Evolutionary conservation across 2,888 invertebrate genomes (phyloP).

Genomic region (Petrolisthes manimaculis): DNA sequence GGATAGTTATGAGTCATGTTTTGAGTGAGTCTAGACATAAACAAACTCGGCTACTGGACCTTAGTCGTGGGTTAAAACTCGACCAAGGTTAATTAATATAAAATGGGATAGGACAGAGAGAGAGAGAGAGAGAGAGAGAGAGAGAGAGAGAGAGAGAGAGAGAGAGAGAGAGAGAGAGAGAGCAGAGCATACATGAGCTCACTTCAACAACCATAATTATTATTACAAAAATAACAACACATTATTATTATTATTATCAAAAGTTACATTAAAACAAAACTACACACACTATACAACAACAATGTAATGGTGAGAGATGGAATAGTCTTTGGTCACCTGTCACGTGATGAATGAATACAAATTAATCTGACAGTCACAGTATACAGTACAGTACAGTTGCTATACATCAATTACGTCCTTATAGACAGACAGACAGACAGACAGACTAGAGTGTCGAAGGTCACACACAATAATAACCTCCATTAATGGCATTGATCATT

Average conservation of each 20-base stretch:
- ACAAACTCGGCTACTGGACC: not conserved
- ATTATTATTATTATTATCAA: not conserved
- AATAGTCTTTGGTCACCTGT: constrained; percentile 14
- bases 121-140: not conserved
- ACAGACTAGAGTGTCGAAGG: not conserved
- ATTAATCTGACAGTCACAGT: not conserved
- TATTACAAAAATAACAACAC: not conserved
- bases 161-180: not conserved
- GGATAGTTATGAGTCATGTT: too few relatives aligned
- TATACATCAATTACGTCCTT: not conserved
- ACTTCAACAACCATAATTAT: not conserved
- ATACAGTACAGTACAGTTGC: not conserved
- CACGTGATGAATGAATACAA: not conserved
- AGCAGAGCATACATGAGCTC: not conserved
- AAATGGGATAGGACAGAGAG: not conserved
- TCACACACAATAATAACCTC: not conserved
- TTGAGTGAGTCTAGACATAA: too few relatives aligned
- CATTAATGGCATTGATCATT: not conserved
- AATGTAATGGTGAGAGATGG: not conserved
- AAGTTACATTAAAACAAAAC: not conserved
- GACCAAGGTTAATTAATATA: not conserved
- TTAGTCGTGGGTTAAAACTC: not conserved
- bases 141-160: not conserved
- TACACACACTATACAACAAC: not conserved
- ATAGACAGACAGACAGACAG: not conserved